Base-by-base conservation (phyloP, 2,888 invertebrate genomes). In the Diaperis boleti region DNA sequence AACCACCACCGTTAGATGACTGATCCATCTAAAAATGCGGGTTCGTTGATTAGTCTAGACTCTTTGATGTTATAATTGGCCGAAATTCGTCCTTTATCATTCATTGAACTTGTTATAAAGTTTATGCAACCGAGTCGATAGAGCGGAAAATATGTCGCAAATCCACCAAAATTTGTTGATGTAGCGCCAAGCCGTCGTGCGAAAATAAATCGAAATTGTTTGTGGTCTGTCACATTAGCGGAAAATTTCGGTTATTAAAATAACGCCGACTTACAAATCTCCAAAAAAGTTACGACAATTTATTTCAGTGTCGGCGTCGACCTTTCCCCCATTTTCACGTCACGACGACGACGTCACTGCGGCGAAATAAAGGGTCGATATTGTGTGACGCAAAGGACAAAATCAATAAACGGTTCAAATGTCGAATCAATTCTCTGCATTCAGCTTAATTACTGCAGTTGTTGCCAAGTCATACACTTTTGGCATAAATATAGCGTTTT, bases 361-460 rank as follows among this genome's bases (percentile, higher is more conserved):
- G 29, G 31, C 35, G 15, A 50, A 22, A 26, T 5, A 11, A 39
- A 39, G 26, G 52, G 39, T 37, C 26, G 39, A 52, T n/a, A n/a
- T 35, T 18, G 22, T 39, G 13, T 52, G 52, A 52, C 52, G 52
- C 52, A 39, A 22, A 26, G 8, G 15, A 33, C 13, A 20, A 49
- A 52, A 52, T 52, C 52, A 39, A 52, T 52, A 22, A 42, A 42
- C 18, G 11, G 39, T 52, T 39, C 13, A 17, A 50, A 50, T 39
- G 52, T 52, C 52, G 39, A 39, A 52, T 52, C 52, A 52, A 52
- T 52, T 29, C 6, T 29, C 10, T 45, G 26, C 31, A 10, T 13
- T 26, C n/a, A n/a, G 26, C n/a, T 26, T 26, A 26, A n/a, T 20
- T 20, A 26, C 6, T 6, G n/a, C 3, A 6, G 3, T 6, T 20